These are phyloP conservation scores for Aeoliscus strigatus DNA, from an alignment of 2,797 vertebrate genomes.

Conservation along the genomic window DNA sequence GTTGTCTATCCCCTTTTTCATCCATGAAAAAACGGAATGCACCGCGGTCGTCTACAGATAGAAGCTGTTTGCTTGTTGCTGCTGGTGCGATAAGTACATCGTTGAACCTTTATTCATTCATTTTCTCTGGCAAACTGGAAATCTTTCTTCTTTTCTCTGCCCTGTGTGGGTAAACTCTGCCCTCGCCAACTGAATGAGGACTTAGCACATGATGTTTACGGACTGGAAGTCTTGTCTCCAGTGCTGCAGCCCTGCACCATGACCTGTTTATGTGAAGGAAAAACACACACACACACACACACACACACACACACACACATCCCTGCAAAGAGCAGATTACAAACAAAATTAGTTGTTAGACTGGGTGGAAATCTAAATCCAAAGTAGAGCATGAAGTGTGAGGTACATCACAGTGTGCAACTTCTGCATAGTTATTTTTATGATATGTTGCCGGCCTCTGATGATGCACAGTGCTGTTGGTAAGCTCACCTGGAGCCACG, in stretches of 20 bases:
- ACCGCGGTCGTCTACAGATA: too few species aligned
- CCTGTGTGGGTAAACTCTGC: too few species aligned
- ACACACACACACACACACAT: not conserved
- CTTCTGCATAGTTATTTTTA: constrained; percentile 50
- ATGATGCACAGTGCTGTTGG: constrained; percentile 52
- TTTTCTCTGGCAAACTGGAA: too few species aligned
- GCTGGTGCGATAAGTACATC: too few species aligned
- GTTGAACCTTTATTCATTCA: too few species aligned
- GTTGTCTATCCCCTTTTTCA: too few species aligned
- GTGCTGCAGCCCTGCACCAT: not conserved
- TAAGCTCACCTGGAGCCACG: constrained; percentile 56
- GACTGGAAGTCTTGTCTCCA: not conserved
- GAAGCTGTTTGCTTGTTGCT: too few species aligned
- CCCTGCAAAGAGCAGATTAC: constrained; percentile 1
- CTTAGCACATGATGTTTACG: too few species aligned
- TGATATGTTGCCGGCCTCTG: constrained; percentile 33
- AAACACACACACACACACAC: constrained; percentile 1
- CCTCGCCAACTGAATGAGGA: too few species aligned
- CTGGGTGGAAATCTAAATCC: not conserved
- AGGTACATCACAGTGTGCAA: constrained; percentile 26
- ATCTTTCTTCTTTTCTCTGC: too few species aligned
- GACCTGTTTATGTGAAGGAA: not conserved
- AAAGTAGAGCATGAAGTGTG: constrained; percentile 3
- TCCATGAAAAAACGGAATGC: too few species aligned
- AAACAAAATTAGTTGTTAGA: not conserved